Evolutionary conservation across 2,888 invertebrate genomes (phyloP).

Genomic region (Rhamphomyia laevipes): DNA sequence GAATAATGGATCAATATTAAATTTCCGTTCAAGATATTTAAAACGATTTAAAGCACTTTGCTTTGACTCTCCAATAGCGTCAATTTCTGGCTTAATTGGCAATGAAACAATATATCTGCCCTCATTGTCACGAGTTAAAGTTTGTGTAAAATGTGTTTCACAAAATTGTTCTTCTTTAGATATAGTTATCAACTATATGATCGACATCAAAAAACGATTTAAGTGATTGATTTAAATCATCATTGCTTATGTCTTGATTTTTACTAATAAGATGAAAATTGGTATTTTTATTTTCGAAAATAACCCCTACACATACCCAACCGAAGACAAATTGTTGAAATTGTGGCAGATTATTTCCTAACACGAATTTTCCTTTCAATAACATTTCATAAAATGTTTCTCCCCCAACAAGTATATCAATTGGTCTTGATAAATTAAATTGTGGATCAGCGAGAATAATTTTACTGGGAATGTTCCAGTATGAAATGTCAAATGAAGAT

Average conservation of each 20-base stretch:
- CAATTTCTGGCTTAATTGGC: conserved; percentile 1
- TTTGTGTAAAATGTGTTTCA: conserved; percentile 8
- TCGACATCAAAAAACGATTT: conserved; percentile 13
- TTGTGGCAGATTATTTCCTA: background rate
- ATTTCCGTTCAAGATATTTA: background rate
- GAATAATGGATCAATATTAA: background rate
- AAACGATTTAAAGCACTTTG: background rate
- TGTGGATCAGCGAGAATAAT: conserved; percentile 6
- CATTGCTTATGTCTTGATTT: background rate
- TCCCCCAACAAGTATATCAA: conserved; percentile 8
- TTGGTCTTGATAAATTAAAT: conserved; percentile 4
- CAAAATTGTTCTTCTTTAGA: conserved; percentile 10
- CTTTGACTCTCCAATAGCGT: background rate
- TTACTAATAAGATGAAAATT: background rate
- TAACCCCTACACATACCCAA: conserved; percentile 4
- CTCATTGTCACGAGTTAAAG: conserved; percentile 3
- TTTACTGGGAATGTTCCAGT: conserved; percentile 4
- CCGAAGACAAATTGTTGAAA: conserved; percentile 8
- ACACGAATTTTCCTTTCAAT: background rate
- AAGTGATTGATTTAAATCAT: background rate
- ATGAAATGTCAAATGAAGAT: background rate
- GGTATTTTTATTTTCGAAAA: background rate
- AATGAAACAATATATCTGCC: conserved; percentile 10
- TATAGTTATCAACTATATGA: conserved; percentile 5
- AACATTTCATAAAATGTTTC: background rate